A percentile compares a stretch with the other conserved stretches of the same genome.
phyloP scores from a whole-genome alignment of 2,888 invertebrate genomes.

The Hoplodrina ambigua region DNA sequence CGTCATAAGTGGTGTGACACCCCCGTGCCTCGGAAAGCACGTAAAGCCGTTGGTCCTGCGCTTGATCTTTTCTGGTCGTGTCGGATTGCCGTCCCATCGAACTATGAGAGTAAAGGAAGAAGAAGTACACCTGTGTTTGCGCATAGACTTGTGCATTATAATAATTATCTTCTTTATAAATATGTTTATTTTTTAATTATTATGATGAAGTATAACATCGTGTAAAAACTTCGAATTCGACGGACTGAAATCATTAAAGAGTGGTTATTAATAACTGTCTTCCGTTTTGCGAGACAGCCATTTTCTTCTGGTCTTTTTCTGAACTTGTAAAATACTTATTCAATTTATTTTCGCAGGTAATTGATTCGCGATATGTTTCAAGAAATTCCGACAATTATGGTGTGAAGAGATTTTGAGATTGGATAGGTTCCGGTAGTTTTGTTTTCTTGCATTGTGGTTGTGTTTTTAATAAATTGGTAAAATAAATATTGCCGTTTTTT shows the following conservation, averaged over 20 bases:
- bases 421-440: neutral
- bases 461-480: constrained; percentile 34
- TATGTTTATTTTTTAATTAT: too few species aligned
- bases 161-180: too few species aligned
- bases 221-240: too few species aligned
- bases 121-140: too few species aligned
- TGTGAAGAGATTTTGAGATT: constrained; percentile 15
- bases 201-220: too few species aligned
- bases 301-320: neutral
- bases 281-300: neutral
- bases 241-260: neutral
- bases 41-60: too few species aligned
- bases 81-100: too few species aligned
- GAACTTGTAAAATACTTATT: neutral
- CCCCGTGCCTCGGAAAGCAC: too few species aligned
- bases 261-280: neutral
- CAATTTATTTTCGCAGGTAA: constrained; percentile 22
- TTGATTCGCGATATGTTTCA: neutral
- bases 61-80: too few species aligned
- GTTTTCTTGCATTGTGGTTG: neutral
- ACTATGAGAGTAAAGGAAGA: too few species aligned
- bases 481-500: constrained; percentile 10
- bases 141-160: too few species aligned
- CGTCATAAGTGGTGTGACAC: too few species aligned
- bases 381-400: neutral